Base-by-base conservation (phyloP, 37 sponge, comb jelly and placozoan species). In the Ephydatia muelleri region DNA sequence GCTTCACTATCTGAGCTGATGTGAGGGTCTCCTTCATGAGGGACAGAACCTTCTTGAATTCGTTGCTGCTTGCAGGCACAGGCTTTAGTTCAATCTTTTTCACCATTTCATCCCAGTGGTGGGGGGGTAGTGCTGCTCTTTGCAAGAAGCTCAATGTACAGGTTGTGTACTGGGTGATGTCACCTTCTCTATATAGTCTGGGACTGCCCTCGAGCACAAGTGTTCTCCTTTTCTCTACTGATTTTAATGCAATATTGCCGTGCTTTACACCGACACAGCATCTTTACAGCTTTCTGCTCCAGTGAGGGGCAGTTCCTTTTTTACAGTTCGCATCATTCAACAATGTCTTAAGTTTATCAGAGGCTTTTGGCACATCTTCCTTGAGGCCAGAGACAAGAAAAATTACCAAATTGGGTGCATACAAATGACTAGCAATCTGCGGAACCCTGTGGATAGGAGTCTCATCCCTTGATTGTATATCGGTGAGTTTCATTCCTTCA, bases 21-120 rank as follows among this genome's bases (percentile, higher is more conserved):
- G 88, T 77, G n/a, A 92, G 34, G 23, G 82, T 92, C 13, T 57
- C 39, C 25, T 49, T 77, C 76, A 91, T 43, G 2, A 27, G 49
- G 22, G 0, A n/a, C 12, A 70, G 39, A 12, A 92, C 48, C 16
- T 84, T 5, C 0, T 38, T 68, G 76, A 84, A 92, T 38, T 92
- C 92, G 8, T 38, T n/a, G 19, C 33, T 34, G 2, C 67, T 32
- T 26, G 33, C 2, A 4, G 40, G 57, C 14, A 88, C 74, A 3
- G 22, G 14, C 33, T 67, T 67, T 2, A 81, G 65, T 31, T 65
- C 77, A 75, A 49, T 33, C 33, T 74, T 64, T 5, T 9, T 1
- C 5, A 22, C 19, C 70, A 81, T 81, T n/a, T 40, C 48, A 22
- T 80, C 77, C 87, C 87, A 88, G 0, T 79, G 11, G 19, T 13